Evolutionary conservation across 2,797 vertebrate species (phyloP).

Genomic region (Sus cebifrons): DNA sequence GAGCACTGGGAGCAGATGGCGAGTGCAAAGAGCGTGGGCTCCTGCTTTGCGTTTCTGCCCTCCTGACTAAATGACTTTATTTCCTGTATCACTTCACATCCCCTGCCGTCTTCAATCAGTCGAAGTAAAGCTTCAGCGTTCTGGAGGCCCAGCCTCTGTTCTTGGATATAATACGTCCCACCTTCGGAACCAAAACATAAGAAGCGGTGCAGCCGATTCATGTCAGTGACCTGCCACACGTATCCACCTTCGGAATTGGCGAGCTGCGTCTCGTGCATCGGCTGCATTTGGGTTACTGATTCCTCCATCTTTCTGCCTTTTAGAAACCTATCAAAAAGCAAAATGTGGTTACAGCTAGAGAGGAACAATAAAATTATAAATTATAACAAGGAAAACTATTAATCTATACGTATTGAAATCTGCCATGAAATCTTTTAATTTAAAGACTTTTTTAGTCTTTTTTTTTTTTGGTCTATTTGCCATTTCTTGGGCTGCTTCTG

Average conservation of each 20-base stretch:
- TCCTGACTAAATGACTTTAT: conserved; percentile 93
- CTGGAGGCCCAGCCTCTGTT: conserved; percentile 91
- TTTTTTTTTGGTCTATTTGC: too few relatives aligned
- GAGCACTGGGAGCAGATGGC: conserved; percentile 96
- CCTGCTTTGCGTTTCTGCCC: conserved; percentile 90
- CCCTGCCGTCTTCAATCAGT: conserved; percentile 94
- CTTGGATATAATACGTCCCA: conserved; percentile 92
- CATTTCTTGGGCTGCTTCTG: too few relatives aligned
- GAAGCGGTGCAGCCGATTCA: conserved; percentile 93
- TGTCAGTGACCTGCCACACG: conserved; percentile 92
- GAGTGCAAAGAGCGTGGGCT: conserved; percentile 94
- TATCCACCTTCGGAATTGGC: conserved; percentile 86
- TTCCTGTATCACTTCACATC: conserved; percentile 94
- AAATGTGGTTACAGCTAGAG: conserved; percentile 60
- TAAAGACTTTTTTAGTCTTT: neutral
- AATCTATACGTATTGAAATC: conserved; percentile 10
- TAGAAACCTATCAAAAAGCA: conserved; percentile 72
- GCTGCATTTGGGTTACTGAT: conserved; percentile 75
- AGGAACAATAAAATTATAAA: neutral
- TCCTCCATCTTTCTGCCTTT: conserved; percentile 90
- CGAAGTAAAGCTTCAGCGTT: conserved; percentile 91
- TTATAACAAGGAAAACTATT: conserved; percentile 17
- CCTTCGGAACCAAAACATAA: conserved; percentile 96
- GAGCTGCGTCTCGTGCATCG: conserved; percentile 87
- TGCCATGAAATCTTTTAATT: conserved; percentile 38